Evolutionary conservation across 2,888 invertebrate genomes (phyloP), one percentile per base, ranked within the genome.

Genomic region (Microctonus aethiopoides): DNA sequence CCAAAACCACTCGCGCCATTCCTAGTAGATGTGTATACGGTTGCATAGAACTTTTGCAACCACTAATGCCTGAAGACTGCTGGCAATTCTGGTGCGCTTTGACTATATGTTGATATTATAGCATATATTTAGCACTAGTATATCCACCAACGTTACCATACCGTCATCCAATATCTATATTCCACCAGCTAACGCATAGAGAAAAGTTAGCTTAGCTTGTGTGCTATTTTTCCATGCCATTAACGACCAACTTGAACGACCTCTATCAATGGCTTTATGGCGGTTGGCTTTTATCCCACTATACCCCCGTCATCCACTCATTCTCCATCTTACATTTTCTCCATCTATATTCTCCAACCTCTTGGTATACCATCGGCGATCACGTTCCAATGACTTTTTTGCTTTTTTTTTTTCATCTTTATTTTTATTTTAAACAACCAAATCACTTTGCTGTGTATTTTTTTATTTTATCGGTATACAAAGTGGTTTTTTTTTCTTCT

Each of bases 171-270:
- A 24, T 36, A 41, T 34, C 39, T 39, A 39, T n/a, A 36, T 62
- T 26, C 54, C 29, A 54, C 26, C 54, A 26, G 60, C 57, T 68
- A 70, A 63, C 60, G 67, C 71, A 61, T 72, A 71, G 74, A 75
- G 77, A 79, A 81, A 83, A 82, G 80, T 81, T 80, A 78, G 77
- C 77, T 75, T 76, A 71, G 76, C 77, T 78, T 75, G 76, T 62
- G 61, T 72, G 80, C 81, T 76, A 83, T 82, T 83, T 83, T 84
- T 83, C 82, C 80, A 82, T 83, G 77, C 82, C 80, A 83, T 83
- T 83, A 81, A 83, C 80, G 80, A 79, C 77, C 78, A 75, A 79
- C 80, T 79, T 74, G 74, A 82, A 82, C 79, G 82, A 82, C 80
- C 79, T 77, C 79, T 80, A 81, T 83, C 83, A 83, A 83, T 81